A percentile compares a stretch with the other conserved stretches of the same genome.
phyloP scores from a whole-genome alignment of 2,888 invertebrate genomes.

The Selenia dentaria region DNA sequence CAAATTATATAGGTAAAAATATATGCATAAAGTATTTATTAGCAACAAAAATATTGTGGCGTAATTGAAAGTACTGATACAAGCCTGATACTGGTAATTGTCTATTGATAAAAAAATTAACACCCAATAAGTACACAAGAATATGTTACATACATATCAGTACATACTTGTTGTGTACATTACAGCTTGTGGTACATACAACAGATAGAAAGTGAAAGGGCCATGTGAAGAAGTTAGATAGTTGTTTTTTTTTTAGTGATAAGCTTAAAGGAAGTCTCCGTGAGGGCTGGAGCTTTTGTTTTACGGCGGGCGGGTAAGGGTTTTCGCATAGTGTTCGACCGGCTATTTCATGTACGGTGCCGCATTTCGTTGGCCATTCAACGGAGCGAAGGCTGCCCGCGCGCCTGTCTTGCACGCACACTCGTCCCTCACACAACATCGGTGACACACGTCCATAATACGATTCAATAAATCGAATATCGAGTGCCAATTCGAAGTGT shows the following conservation, averaged over 20 bases:
- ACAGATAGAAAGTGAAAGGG: conserved; percentile 22
- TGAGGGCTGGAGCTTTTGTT: conserved; percentile 60
- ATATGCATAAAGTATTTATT: too few species aligned
- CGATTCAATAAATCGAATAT: conserved; percentile 49
- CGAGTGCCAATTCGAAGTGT: conserved; percentile 56
- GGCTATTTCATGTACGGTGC: conserved; percentile 82
- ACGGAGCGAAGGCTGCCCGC: conserved; percentile 79
- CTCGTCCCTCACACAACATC: conserved; percentile 65
- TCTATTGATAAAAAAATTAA: conserved; percentile 24
- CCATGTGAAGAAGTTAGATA: neutral
- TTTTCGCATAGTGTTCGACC: conserved; percentile 81
- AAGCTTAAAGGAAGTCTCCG: conserved; percentile 55
- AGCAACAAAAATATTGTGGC: conserved; percentile 7
- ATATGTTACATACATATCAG: too few species aligned
- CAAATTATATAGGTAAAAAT: too few species aligned
- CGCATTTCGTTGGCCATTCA: conserved; percentile 84
- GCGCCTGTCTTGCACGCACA: conserved; percentile 75
- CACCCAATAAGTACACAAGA: conserved; percentile 29
- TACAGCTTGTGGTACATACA: neutral
- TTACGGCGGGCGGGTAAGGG: conserved; percentile 73
- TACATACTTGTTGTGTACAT: too few species aligned
- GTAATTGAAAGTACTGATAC: conserved; percentile 2
- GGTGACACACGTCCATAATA: conserved; percentile 63
- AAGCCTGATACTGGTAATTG: conserved; percentile 9
- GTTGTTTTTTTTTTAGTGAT: conserved; percentile 18